A percentile compares a stretch with the other conserved stretches of the same genome.
phyloP scores from a whole-genome alignment of 2,797 vertebrate species.

The Bradypodion pumilum region DNA sequence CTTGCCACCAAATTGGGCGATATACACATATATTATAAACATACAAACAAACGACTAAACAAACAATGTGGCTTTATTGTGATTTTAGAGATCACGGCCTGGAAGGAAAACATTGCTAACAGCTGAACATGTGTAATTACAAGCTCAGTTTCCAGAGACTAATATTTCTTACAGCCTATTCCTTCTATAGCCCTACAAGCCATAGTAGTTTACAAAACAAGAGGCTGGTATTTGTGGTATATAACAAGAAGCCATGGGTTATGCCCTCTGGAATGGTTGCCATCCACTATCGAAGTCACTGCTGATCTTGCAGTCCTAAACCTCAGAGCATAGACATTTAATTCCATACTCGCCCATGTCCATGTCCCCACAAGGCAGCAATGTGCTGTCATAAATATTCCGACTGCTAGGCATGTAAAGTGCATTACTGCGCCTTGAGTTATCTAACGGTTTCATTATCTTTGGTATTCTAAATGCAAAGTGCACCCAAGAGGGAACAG shows the following conservation, averaged over 20 bases:
- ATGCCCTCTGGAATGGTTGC: conserved; percentile 1
- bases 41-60: no score
- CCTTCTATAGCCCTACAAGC: background rate
- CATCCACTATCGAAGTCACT: background rate
- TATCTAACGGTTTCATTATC: conserved; percentile 45
- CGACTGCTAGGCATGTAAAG: conserved; percentile 44
- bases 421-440: conserved; percentile 39
- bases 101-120: no score
- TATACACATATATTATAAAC: no score
- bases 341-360: conserved; percentile 48
- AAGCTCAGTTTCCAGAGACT: background rate
- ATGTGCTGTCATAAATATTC: conserved; percentile 61
- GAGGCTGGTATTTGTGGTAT: no score
- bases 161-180: background rate
- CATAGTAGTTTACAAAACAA: background rate
- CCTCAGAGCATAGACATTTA: background rate
- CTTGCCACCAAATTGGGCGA: no score
- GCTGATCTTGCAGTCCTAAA: conserved; percentile 4
- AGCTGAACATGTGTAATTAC: no score
- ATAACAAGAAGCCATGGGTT: conserved; percentile 21
- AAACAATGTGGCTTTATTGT: no score
- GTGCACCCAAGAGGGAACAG: background rate
- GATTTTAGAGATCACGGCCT: no score
- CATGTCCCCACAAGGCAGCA: conserved; percentile 58
- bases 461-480: conserved; percentile 4